Percentiles rank a stretch among this genome's conserved stretches.
Conservation (phyloP, 2,113 vertebrate species). For the Tautogolabrus adspersus region DNA sequence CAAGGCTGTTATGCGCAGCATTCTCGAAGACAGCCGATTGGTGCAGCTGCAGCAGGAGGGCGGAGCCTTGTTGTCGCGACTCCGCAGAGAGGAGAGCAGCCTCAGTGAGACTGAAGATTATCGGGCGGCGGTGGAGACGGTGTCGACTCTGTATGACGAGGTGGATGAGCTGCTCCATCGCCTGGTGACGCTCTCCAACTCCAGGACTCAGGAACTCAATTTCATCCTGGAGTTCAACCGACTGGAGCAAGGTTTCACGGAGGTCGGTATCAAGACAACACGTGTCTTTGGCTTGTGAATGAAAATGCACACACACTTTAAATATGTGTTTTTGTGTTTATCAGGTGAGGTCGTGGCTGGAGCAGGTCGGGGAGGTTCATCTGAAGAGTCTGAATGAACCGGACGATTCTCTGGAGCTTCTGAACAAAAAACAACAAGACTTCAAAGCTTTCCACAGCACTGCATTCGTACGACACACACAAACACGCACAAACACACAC, state of each 20-base stretch:
- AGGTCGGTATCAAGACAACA: constrained; percentile 80
- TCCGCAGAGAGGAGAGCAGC: constrained; percentile 87
- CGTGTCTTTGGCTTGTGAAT: no score
- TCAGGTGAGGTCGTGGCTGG: constrained; percentile 66
- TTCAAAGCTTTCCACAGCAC: constrained; percentile 57
- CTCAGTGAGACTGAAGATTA: constrained; percentile 83
- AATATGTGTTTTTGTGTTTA: neutral
- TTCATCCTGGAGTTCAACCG: constrained; percentile 86
- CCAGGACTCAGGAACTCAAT: constrained; percentile 85
- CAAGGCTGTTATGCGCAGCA: constrained; percentile 85
- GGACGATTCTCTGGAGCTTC: constrained; percentile 59
- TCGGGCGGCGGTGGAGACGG: constrained; percentile 84
- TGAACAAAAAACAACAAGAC: constrained; percentile 51
- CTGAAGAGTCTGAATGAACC: constrained; percentile 46
- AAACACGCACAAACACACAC: neutral
- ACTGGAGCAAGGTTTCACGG: constrained; percentile 84
- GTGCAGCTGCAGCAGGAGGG: constrained; percentile 91
- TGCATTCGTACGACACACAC: constrained; percentile 45
- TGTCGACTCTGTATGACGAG: constrained; percentile 83
- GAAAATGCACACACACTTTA: no score
- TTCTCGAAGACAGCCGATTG: constrained; percentile 88
- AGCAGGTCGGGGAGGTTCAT: constrained; percentile 43
- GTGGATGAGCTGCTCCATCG: constrained; percentile 92
- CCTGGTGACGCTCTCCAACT: constrained; percentile 91
- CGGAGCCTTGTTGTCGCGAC: constrained; percentile 84